Evolutionary conservation across 1,140 invertebrate genomes (phyloP), one percentile per base, ranked within the genome.

Genomic region (Trinorchestia longiramus): DNA sequence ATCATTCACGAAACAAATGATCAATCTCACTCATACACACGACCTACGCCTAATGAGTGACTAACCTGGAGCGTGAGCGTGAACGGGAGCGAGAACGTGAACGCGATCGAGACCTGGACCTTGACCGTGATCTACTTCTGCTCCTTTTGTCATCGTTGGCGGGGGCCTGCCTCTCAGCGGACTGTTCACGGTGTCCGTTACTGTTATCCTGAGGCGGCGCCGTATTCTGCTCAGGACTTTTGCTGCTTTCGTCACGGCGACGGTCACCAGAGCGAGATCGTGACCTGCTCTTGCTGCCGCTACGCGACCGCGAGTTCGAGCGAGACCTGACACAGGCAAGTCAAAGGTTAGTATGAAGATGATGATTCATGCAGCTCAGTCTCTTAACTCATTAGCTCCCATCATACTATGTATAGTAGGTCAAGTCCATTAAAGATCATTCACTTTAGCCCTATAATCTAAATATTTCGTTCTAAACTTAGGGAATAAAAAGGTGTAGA

Each of bases 281-380:
- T 47, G 92, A 94, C 92, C 92, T 94, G 92, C 92, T 94, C 92
- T 94, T 94, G 92, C 92, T 94, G 6, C 92, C 92, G 92, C 92
- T 94, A 15, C 92, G 92, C 3, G 92, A 94, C 41, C 92, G 92
- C 41, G 92, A 94, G 40, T 94, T 94, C 8, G 92, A 94, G 15
- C 92, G 92, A 0, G 92, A 94, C 92, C 92, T 94, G 92, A 11
- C 28, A 3, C 8, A 87, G 8, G 41, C 8, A n/a, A 87, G 4
- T 41, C 8, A 36, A 8, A 53, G 47, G 47, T 53, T 6, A 53
- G 6, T 6, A 19, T 53, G 6, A n/a, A n/a, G 47, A 19, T 19
- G 19, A 19, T 6, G 47, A 6, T 53, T 53, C 47, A 53, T 53
- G 47, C 47, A 53, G n/a, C n/a, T n/a, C n/a, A 53, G 19, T 53